A percentile compares a stretch with the other conserved stretches of the same genome.
Evolutionary conservation across 1,140 invertebrate species (phyloP).

Genomic region (Caenorhabditis latens): DNA sequence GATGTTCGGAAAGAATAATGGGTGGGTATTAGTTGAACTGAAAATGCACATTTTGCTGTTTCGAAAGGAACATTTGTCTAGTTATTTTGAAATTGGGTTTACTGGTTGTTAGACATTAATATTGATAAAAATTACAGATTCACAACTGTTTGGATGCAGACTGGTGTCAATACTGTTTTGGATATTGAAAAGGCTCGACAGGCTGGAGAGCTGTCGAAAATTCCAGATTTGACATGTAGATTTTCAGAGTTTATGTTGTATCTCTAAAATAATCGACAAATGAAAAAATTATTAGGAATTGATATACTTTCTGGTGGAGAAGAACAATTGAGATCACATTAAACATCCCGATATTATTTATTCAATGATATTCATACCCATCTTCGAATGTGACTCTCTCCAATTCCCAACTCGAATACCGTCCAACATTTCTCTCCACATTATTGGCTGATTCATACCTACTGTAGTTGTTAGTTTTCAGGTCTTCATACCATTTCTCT

Average conservation of each 20-base stretch:
- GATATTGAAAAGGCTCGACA: constrained; percentile 19
- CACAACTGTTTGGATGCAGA: constrained; percentile 48
- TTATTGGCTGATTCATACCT: neutral
- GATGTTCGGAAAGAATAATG: constrained; percentile 86
- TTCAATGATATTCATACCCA: neutral
- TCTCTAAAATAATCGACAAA: too few relatives aligned
- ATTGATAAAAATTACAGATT: neutral
- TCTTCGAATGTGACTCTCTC: neutral
- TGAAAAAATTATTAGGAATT: neutral
- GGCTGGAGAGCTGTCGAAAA: neutral
- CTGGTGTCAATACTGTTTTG: neutral
- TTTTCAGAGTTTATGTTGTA: constrained; percentile 49
- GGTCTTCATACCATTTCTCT: neutral
- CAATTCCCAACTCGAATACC: neutral
- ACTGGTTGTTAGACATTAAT: too few relatives aligned
- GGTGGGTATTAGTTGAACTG: constrained; percentile 71
- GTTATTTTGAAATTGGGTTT: too few relatives aligned
- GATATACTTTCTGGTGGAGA: too few relatives aligned
- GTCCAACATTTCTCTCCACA: neutral
- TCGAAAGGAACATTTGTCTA: neutral
- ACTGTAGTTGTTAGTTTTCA: neutral
- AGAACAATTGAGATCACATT: too few relatives aligned
- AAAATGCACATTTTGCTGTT: too few relatives aligned
- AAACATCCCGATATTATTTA: too few relatives aligned
- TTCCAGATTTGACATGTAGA: constrained; percentile 37